Conservation (phyloP, 2,888 invertebrate genomes). For the Linnaemya vulpina region DNA sequence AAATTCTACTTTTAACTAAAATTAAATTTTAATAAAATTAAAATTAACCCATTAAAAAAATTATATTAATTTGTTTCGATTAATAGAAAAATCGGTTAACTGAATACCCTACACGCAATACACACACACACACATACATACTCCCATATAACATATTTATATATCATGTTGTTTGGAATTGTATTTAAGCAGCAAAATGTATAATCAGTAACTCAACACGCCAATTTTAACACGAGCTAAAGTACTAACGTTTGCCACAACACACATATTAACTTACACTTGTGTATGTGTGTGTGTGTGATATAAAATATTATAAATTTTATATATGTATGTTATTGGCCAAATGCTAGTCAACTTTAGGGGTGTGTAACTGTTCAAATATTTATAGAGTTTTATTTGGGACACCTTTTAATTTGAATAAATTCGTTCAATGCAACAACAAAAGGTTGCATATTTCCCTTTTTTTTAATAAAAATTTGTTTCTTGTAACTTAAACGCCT, state of each 20-base stretch:
- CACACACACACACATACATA: too few relatives aligned
- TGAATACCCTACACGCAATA: too few relatives aligned
- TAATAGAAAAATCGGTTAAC: too few relatives aligned
- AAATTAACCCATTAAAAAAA: too few relatives aligned
- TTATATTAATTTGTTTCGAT: too few relatives aligned
- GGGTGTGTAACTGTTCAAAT: slow-evolving; percentile 59
- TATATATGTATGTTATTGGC: slow-evolving; percentile 30
- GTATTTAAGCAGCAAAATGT: slow-evolving; percentile 51
- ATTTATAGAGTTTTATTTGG: slow-evolving; percentile 24
- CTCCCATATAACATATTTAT: too few relatives aligned
- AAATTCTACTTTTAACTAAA: too few relatives aligned
- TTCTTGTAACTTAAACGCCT: slow-evolving; percentile 15
- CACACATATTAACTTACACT: background rate
- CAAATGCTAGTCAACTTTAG: slow-evolving; percentile 55
- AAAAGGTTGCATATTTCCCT: background rate
- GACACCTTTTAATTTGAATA: slow-evolving; percentile 35
- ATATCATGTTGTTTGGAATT: background rate
- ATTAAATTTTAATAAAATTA: too few relatives aligned
- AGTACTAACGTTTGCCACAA: slow-evolving; percentile 12
- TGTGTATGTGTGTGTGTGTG: slow-evolving; percentile 33
- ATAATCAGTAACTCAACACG: slow-evolving; percentile 46
- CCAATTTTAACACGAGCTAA: slow-evolving; percentile 42
- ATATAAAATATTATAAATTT: slow-evolving; percentile 29
- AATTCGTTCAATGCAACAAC: slow-evolving; percentile 29
- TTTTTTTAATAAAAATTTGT: too few relatives aligned